These are phyloP conservation scores for Apolygus lucorum DNA, from an alignment of 1,140 invertebrate genomes.

Conservation along the genomic window DNA sequence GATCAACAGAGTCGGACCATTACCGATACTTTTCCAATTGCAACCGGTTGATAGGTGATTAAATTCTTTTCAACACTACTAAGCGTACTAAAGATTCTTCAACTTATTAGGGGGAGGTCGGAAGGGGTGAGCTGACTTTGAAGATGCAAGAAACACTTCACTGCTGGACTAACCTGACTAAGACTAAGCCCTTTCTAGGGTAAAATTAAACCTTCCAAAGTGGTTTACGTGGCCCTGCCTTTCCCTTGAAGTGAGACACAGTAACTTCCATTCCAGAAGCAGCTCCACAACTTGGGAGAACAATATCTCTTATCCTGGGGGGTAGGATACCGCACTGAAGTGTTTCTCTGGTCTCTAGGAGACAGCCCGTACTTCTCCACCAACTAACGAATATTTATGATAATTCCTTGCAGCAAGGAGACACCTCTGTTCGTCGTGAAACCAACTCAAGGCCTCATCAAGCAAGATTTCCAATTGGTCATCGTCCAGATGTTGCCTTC, in stretches of 20 bases:
- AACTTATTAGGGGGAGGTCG: too few relatives aligned
- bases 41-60: neutral
- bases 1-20: neutral
- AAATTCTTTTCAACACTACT: neutral
- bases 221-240: too few relatives aligned
- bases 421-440: constrained; percentile 5
- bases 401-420: too few relatives aligned
- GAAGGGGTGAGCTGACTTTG: too few relatives aligned
- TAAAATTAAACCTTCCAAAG: neutral
- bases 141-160: neutral
- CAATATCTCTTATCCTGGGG: too few relatives aligned
- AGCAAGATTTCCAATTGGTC: constrained; percentile 3
- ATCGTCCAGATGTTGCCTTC: neutral
- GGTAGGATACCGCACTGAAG: too few relatives aligned
- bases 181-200: neutral
- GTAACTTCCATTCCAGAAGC: too few relatives aligned
- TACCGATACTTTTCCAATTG: constrained; percentile 1
- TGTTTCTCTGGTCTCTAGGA: too few relatives aligned
- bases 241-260: too few relatives aligned
- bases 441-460: constrained; percentile 1
- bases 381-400: too few relatives aligned
- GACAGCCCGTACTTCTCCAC: too few relatives aligned
- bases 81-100: neutral
- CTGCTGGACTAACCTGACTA: neutral
- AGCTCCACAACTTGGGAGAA: too few relatives aligned